phyloP scores from a whole-genome alignment of 1,140 invertebrate species.

The Lasioglossum albipes region DNA sequence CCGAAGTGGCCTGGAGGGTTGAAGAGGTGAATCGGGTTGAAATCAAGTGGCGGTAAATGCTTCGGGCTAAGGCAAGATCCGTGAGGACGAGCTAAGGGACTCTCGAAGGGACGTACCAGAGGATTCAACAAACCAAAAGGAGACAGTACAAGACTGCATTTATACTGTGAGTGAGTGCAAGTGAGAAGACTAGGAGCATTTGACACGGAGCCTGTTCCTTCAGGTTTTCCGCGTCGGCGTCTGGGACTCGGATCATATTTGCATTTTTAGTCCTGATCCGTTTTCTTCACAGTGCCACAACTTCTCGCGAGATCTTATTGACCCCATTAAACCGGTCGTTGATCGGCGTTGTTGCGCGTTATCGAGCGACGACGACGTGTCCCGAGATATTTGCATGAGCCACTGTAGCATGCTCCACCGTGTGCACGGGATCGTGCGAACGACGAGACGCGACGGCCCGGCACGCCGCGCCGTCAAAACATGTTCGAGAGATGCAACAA shows the following conservation, averaged over 20 bases:
- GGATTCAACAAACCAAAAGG: conserved; percentile 13
- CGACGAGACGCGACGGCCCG: not conserved
- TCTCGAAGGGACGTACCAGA: conserved; percentile 38
- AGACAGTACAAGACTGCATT: conserved; percentile 20
- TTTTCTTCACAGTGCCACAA: conserved; percentile 54
- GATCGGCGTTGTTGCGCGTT: conserved; percentile 25
- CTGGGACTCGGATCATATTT: conserved; percentile 67
- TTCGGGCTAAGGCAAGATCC: conserved; percentile 58
- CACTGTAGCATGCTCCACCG: not conserved
- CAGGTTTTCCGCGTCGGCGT: conserved; percentile 37
- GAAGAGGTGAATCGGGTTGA: conserved; percentile 70
- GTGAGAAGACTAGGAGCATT: conserved; percentile 12
- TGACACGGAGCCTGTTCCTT: conserved; percentile 56
- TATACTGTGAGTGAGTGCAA: conserved; percentile 8
- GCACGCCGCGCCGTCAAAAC: not conserved
- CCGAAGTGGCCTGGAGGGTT: conserved; percentile 60
- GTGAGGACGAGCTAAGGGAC: conserved; percentile 41
- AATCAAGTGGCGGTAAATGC: conserved; percentile 76
- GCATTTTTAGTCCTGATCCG: conserved; percentile 68
- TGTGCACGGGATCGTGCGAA: not conserved
- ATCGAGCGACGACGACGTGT: conserved; percentile 27
- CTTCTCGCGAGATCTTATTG: conserved; percentile 51
- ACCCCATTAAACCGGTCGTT: conserved; percentile 47
- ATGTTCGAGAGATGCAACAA: not conserved
- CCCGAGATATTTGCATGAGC: not conserved